These are phyloP conservation scores for Rafetus swinhoei DNA, from an alignment of 2,113 vertebrate species.

Conservation along the genomic window DNA sequence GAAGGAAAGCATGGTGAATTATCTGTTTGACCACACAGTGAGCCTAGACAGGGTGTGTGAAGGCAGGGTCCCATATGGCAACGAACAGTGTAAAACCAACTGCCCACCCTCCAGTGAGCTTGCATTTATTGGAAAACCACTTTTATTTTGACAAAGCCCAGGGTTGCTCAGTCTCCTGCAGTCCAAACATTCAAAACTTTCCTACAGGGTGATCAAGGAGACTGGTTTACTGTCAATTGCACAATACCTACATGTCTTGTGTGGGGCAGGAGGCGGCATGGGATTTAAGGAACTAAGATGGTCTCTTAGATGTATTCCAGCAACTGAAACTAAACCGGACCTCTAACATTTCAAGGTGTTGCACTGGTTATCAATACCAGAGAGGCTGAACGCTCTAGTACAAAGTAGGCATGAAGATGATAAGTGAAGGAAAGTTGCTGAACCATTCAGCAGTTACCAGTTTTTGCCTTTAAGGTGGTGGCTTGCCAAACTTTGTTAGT, in stretches of 20 bases:
- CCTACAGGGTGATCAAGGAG: neutral
- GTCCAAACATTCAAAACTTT: neutral
- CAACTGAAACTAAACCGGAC: neutral
- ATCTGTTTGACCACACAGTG: neutral
- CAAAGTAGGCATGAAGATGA: neutral
- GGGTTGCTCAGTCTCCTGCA: neutral
- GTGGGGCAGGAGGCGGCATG: neutral
- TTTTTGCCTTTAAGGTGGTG: neutral
- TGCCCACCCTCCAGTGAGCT: neutral
- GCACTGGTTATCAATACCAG: neutral
- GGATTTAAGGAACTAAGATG: neutral
- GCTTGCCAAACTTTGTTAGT: neutral
- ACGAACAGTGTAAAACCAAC: neutral
- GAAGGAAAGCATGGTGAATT: neutral
- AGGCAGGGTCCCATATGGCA: neutral
- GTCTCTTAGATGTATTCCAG: neutral
- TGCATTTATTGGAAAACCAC: neutral
- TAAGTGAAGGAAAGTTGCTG: fast-evolving
- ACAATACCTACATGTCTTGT: neutral
- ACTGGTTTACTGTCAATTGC: neutral
- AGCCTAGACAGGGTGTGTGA: neutral
- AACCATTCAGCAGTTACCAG: neutral
- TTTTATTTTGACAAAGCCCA: neutral
- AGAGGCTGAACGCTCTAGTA: neutral
- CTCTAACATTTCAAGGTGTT: neutral